These are phyloP conservation scores for Poecile atricapillus DNA, from an alignment of 2,113 vertebrate genomes.

Conservation along the genomic window DNA sequence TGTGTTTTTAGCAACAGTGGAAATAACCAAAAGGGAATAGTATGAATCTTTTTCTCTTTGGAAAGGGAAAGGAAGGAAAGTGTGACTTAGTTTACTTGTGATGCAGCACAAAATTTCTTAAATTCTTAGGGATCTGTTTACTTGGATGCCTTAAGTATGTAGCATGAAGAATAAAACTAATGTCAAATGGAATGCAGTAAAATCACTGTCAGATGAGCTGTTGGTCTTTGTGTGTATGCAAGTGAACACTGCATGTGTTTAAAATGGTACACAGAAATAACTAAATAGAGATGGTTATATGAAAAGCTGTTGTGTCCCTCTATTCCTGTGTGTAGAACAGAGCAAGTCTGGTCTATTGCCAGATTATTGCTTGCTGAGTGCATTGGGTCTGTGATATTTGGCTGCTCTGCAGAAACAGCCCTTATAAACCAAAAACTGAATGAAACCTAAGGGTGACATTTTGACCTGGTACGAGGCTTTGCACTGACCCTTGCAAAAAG, in stretches of 20 bases:
- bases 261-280: not conserved
- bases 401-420: not conserved
- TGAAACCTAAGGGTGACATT: fast-evolving
- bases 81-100: not conserved
- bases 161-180: not conserved
- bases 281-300: not conserved
- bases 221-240: not conserved
- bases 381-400: not conserved
- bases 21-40: not conserved
- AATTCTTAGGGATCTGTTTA: not conserved
- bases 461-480: not conserved
- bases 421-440: not conserved
- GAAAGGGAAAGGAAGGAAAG: not conserved
- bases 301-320: not conserved
- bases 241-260: not conserved
- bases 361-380: not conserved
- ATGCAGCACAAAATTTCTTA: not conserved
- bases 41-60: not conserved
- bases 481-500: not conserved
- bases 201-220: not conserved
- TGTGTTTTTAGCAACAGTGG: slow-evolving; percentile 9
- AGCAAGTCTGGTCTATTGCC: not conserved
- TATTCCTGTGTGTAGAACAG: not conserved
- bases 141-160: not conserved
- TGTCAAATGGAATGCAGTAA: not conserved